Base-by-base conservation (phyloP, 2,888 invertebrate genomes). In the Aspidiotus rigidus region DNA sequence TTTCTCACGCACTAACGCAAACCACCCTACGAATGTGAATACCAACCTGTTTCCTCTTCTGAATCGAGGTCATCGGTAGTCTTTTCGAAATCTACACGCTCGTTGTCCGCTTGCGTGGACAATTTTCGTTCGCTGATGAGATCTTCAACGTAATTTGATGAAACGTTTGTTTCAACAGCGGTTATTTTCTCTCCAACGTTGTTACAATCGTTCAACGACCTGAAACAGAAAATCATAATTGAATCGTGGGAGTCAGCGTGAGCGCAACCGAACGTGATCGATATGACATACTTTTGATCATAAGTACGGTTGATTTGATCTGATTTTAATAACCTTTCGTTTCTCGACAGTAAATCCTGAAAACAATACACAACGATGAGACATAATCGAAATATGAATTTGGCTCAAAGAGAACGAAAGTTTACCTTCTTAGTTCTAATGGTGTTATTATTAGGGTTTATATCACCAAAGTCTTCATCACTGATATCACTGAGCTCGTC, bases 401-500 rank as follows among this genome's bases (percentile, higher is more conserved):
- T 7, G 28, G 28, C 28, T 28, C 17, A 28, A 13, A 60, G 10
- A 8, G 5, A 11, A 41, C 53, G n/a, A 28, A 28, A 28, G 54
- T 41, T 59, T 39, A 67, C 67, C 57, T 39, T 67, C 60, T 39
- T 67, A 59, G 10, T 60, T 67, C 44, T 67, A 10, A 60, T 59
- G 11, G 39, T 44, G 49, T 67, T 57, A 44, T 28, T 28, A 28
- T 16, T 67, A 57, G 59, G 15, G 44, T 67, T 67, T 28, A 60
- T 39, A 49, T 67, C 67, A 49, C 28, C 60, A 40, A 67, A 67
- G n/a, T 67, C 67, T 67, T 67, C 67, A 59, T 67, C 67, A 67
- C 67, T 67, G 44, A 67, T 67, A 49, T 67, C 67, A 67, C 67
- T 67, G 60, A 67, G 67, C 67, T 67, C 67, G 17, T 67, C 67